Conservation (phyloP, 1,140 invertebrate genomes). For the Drosophila prosaltans region DNA sequence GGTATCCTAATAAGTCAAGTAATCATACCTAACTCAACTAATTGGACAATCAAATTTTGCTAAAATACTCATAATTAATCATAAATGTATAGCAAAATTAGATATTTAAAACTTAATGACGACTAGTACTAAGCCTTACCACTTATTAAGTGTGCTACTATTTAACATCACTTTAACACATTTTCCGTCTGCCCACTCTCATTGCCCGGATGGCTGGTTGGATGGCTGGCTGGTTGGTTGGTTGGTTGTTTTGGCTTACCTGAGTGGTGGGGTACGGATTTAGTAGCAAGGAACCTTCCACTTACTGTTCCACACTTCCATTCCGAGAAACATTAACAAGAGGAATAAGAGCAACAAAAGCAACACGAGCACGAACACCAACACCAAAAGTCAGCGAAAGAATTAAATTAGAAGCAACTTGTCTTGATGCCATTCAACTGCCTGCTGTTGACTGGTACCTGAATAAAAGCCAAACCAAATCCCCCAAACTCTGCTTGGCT, state of each 20-base stretch:
- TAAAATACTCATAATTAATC: conserved; percentile 8
- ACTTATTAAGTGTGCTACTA: conserved; percentile 9
- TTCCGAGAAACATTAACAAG: neutral
- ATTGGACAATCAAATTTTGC: conserved; percentile 11
- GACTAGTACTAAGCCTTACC: conserved; percentile 1
- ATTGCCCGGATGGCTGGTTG: neutral
- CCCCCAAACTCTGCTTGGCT: neutral
- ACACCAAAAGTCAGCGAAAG: conserved; percentile 46
- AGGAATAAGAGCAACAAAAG: neutral
- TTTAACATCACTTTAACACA: conserved; percentile 16
- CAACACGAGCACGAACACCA: neutral
- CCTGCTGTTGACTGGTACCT: conserved; percentile 2
- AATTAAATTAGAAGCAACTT: conserved; percentile 77
- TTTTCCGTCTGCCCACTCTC: neutral
- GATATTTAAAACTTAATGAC: conserved; percentile 8
- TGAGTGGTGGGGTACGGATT: neutral
- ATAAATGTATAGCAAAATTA: conserved; percentile 10
- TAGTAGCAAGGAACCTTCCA: neutral
- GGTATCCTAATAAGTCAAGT: neutral
- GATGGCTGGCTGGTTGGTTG: too few species aligned
- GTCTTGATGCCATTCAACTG: conserved; percentile 62
- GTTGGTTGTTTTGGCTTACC: neutral
- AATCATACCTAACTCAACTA: neutral
- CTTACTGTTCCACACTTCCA: neutral
- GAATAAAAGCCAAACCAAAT: neutral